Base-by-base conservation (phyloP, 2,797 vertebrate genomes). In the Oryzias dopingdopingensis region DNA sequence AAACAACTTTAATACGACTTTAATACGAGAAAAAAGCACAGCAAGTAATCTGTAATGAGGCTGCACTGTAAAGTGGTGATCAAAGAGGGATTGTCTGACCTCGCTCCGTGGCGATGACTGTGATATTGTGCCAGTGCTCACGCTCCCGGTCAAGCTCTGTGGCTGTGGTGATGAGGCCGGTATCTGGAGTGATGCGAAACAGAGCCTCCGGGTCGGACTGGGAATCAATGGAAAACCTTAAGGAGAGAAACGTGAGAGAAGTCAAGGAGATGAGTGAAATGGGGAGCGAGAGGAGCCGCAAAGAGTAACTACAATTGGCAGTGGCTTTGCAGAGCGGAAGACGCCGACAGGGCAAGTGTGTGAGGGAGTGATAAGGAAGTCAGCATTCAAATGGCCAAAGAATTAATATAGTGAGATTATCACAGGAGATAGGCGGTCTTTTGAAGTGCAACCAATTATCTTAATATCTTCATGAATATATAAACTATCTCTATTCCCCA, bases 141-240 rank as follows among this genome's bases (percentile, higher is more conserved):
- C 88, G 86, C 62, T 97, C 95, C 0, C 94, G 93, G 86, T 96
- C 95, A 79, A 97, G 85, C 56, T 93, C 90, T 62, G 85, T 83
- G 0, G 91, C 92, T 0, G 94, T 95, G 70, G 89, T 93, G 84
- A 96, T 92, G 70, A 92, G 92, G 67, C 95, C 94, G 0, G 91
- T 90, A 77, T 94, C 93, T 0, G 94, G 91, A 49, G 91, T 88
- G 61, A 96, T 94, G 45, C 91, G 93, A 67, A 96, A 97, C 72
- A 94, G 83, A 54, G 85, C 89, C 79, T 96, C 94, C 0, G 92
- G 93, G 57, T 97, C 95, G 6, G 95, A 94, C 81, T 94, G 89
- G 12, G 94, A 94, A 70, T 95, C 93, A 65, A 96, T 94, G 61
- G 95, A 95, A 81, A 94, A 96, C 79, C 95, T 96, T 83, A 45